These are phyloP conservation scores for Lophius piscatorius DNA, from an alignment of 2,113 vertebrate genomes.

Conservation along the genomic window DNA sequence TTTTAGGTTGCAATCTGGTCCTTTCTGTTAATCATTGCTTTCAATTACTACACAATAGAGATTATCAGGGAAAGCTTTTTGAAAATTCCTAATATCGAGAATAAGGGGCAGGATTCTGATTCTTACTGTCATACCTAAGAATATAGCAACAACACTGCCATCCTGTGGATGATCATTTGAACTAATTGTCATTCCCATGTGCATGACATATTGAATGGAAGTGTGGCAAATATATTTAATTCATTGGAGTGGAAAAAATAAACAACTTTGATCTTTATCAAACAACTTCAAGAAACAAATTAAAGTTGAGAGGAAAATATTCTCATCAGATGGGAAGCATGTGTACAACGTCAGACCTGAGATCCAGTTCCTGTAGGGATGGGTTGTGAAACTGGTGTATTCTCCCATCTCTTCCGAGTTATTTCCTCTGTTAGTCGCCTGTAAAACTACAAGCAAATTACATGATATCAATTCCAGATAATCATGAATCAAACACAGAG, in stretches of 20 bases:
- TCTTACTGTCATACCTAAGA: not conserved
- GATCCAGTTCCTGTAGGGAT: conserved; percentile 79
- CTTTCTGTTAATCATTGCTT: too few species aligned
- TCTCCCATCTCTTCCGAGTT: conserved; percentile 93
- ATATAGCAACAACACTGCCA: conserved; percentile 54
- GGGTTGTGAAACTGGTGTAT: conserved; percentile 83
- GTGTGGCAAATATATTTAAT: not conserved
- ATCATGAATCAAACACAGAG: not conserved
- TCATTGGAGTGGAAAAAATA: not conserved
- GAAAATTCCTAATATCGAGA: not conserved
- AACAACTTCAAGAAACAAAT: too few species aligned
- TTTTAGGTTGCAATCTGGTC: too few species aligned
- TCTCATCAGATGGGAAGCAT: not conserved
- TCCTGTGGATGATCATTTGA: conserved; percentile 36
- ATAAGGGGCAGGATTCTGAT: not conserved
- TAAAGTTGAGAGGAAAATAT: not conserved
- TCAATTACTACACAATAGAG: too few species aligned
- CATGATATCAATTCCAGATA: not conserved
- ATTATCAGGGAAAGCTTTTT: not conserved
- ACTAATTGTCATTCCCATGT: not conserved
- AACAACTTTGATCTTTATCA: not conserved
- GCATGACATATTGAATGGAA: not conserved
- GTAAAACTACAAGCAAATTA: conserved; percentile 83
- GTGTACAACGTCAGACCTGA: conserved; percentile 76
- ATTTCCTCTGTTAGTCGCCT: conserved; percentile 94